Conservation (phyloP, 2,888 invertebrate species). For the Eristalinus aeneus region DNA sequence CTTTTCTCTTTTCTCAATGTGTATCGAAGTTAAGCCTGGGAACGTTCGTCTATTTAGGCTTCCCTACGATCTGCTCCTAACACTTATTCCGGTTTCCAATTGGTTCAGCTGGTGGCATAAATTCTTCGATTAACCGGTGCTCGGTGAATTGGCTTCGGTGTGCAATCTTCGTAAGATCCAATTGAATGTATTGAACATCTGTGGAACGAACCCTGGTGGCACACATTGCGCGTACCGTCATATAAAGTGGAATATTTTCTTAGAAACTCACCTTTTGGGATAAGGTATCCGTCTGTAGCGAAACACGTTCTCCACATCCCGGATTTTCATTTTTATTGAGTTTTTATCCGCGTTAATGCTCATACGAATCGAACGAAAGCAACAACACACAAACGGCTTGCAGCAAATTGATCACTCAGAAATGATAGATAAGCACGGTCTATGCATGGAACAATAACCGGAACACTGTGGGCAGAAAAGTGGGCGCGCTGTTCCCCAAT, state of each 20-base stretch:
- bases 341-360: conserved; percentile 74
- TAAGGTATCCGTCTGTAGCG: conserved; percentile 80
- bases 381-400: conserved; percentile 37
- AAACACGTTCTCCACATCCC: conserved; percentile 79
- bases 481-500: conserved; percentile 6
- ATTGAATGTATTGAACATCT: not conserved
- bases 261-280: conserved; percentile 79
- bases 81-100: conserved; percentile 74
- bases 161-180: not conserved
- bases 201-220: conserved; percentile 7
- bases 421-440: conserved; percentile 21
- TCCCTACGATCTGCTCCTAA: conserved; percentile 10
- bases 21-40: conserved; percentile 1
- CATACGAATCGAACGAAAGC: conserved; percentile 39
- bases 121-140: conserved; percentile 61
- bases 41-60: conserved; percentile 9
- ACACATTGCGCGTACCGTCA: conserved; percentile 16
- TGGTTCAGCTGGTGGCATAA: conserved; percentile 66
- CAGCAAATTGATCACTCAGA: conserved; percentile 27
- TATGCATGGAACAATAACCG: conserved; percentile 3
- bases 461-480: conserved; percentile 29
- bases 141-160: conserved; percentile 18
- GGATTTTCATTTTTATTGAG: conserved; percentile 77
- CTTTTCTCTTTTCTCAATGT: conserved; percentile 22
- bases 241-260: conserved; percentile 1